Base-by-base conservation (phyloP, 2,888 invertebrate genomes). In the Morpho achilles region DNA sequence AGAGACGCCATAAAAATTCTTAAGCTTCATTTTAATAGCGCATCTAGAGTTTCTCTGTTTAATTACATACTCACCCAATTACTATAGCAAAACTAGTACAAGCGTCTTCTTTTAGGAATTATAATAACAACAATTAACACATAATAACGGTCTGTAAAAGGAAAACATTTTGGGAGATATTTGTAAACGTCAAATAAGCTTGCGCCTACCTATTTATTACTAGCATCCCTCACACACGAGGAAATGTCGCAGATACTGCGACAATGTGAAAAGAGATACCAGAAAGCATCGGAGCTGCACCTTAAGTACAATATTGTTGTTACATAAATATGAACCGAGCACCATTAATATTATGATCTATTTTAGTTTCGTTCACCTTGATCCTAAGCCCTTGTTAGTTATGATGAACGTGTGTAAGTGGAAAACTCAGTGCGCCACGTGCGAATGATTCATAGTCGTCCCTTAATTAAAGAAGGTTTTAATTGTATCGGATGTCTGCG, bases 381-480 rank as follows among this genome's bases (percentile, higher is more conserved):
- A 59, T 53, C 57, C 57, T 76, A 76, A 77, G 75, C 75, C 72
- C 68, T 71, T 76, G 67, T 54, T 71, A 69, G 70, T 75, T 77
- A 82, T 82, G 79, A 77, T 74, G 74, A 69, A 73, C 79, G 75
- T 74, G 81, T 82, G 86, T 84, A 84, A 87, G 84, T 85, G 87
- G 89, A 90, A 89, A 88, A 89, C 84, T 88, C 84, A 76, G 84
- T 82, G 90, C 89, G 85, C 91, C 91, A 91, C 91, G 91, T 91
- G 91, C 91, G 83, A 90, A 91, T 91, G 91, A 91, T 91, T 88
- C 84, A 91, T 87, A 73, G 82, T 76, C 80, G 81, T 84, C 85
- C 91, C 91, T 91, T 91, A 91, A 91, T 91, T 91, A 91, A 91
- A 91, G 91, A 91, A 91, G 90, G 91, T 91, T 91, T 90, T 91